phyloP scores from a whole-genome alignment of 2,113 vertebrate species.

The Mungos mungo region DNA sequence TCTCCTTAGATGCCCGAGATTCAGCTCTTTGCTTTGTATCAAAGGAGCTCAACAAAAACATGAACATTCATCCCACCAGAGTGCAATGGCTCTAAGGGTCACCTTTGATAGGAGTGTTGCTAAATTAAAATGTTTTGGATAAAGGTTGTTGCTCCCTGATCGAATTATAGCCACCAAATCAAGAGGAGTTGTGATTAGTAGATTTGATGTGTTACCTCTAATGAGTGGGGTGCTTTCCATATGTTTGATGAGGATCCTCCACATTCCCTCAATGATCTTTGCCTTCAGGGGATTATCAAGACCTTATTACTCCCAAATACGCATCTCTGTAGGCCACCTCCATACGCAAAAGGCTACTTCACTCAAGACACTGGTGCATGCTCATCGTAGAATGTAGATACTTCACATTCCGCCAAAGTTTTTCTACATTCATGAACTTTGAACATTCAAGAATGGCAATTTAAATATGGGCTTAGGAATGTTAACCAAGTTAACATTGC shows the following conservation, averaged over 20 bases:
- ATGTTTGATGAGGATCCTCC: accelerated
- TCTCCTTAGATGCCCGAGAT: not conserved
- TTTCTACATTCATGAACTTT: conserved; percentile 41
- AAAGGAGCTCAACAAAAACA: not conserved
- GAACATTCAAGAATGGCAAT: conserved; percentile 47
- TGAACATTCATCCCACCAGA: not conserved
- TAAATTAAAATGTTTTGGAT: not conserved
- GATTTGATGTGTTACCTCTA: not conserved
- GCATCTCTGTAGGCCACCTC: not conserved
- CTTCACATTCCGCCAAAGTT: not conserved
- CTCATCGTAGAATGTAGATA: not conserved
- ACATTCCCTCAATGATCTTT: not conserved
- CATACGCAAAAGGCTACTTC: not conserved
- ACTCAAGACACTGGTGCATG: not conserved
- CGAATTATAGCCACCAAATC: not conserved
- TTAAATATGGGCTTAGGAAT: conserved; percentile 67
- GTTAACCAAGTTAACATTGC: conserved; percentile 71
- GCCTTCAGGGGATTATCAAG: not conserved
- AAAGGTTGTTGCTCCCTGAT: not conserved
- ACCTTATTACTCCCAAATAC: not conserved
- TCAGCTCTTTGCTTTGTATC: not conserved
- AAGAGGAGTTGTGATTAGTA: not conserved
- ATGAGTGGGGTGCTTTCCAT: not conserved
- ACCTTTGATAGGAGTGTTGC: not conserved
- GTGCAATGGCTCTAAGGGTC: not conserved